These are phyloP conservation scores for Phacellophora camtschatica DNA, from an alignment of 30 jellyfish, hydroid and myxozoan genomes.

Conservation along the genomic window DNA sequence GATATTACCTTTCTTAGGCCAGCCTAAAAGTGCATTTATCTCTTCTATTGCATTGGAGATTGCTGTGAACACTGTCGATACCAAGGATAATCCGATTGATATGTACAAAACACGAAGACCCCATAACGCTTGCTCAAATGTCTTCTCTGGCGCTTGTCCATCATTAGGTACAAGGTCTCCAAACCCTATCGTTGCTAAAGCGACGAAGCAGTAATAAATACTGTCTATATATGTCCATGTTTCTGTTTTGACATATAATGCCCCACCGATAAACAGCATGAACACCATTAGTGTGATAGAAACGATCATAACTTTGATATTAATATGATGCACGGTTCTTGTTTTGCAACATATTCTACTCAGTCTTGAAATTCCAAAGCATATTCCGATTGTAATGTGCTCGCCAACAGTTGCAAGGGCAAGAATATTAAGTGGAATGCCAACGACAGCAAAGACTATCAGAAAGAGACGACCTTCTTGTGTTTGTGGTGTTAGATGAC, in stretches of 20 bases:
- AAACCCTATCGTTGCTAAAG: slow-evolving; percentile 97
- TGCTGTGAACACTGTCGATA: slow-evolving; percentile 97
- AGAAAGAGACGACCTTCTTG: slow-evolving; percentile 92
- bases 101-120: slow-evolving; percentile 83
- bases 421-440: slow-evolving; percentile 92
- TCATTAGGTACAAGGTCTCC: slow-evolving; percentile 98
- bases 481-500: slow-evolving; percentile 97
- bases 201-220: slow-evolving; percentile 94
- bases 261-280: slow-evolving; percentile 94
- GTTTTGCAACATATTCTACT: slow-evolving; percentile 69
- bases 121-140: slow-evolving; percentile 92
- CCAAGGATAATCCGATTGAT: slow-evolving; percentile 89
- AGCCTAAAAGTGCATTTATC: slow-evolving; percentile 70
- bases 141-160: slow-evolving; percentile 95
- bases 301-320: slow-evolving; percentile 92
- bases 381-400: slow-evolving; percentile 91
- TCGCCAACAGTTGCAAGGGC: slow-evolving; percentile 99
- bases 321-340: slow-evolving; percentile 72
- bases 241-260: slow-evolving; percentile 85
- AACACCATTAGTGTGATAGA: slow-evolving; percentile 76
- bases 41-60: slow-evolving; percentile 97
- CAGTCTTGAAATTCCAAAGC: slow-evolving; percentile 66
- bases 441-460: slow-evolving; percentile 91
- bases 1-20: slow-evolving; percentile 69
- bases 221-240: slow-evolving; percentile 95